Base-by-base conservation (phyloP, 1,140 invertebrate species). In the Agrypnia vestita region DNA sequence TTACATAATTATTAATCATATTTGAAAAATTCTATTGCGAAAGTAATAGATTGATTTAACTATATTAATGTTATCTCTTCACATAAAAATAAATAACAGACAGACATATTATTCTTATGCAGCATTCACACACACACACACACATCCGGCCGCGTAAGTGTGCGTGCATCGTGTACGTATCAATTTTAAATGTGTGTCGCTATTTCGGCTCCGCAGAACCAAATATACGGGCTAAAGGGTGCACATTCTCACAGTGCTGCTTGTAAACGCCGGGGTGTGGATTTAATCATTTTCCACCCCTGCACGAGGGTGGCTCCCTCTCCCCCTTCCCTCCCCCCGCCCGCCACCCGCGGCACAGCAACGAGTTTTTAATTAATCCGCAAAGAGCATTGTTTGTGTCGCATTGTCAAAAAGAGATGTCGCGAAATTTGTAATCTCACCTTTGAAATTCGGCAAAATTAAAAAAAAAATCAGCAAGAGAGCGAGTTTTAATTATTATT, bases 341-440 rank as follows among this genome's bases (percentile, higher is more conserved):
- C n/a, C n/a, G n/a, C n/a, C 46, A 9, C 76, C 62, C 67, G 53
- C 64, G 71, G 56, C 80, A 62, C 64, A 76, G 76, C 80, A 81
- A 81, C 80, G 80, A 81, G 80, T 81, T 81, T 81, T 81, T 81
- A 81, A 81, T 81, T 81, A 81, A 81, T 81, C 80, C 67, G 72
- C 80, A 67, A 59, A 76, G 69, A 61, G 73, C 80, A 81, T 81
- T 81, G 80, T 81, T 81, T 81, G 80, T 81, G 25, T 64, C 80
- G 77, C 76, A 81, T 81, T 81, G 80, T 81, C 80, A 74, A 78
- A 81, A 78, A 76, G 80, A 74, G 76, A 77, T 73, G 69, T 73
- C 69, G 69, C 51, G 47, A 55, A 73, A 73, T 80, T 78, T 80
- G 78, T 76, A 80, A 76, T 76, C 73, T 76, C 79, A 80, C 79